Conservation (phyloP, 2,113 vertebrate genomes). For the Bambusicola thoracicus region DNA sequence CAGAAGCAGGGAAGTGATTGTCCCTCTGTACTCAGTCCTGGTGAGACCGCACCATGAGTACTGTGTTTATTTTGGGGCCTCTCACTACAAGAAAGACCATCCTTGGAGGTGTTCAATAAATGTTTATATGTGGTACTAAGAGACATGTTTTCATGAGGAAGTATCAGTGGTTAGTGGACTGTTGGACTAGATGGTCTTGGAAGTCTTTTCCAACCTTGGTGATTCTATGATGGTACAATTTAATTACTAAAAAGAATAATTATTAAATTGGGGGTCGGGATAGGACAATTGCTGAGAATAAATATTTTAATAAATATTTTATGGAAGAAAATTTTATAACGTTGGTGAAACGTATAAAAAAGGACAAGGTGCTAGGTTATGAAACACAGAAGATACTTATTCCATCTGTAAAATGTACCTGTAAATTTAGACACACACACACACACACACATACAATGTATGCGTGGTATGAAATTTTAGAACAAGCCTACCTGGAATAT, state of each 20-base stretch:
- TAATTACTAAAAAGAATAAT: not conserved
- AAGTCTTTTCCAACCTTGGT: no score
- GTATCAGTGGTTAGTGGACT: no score
- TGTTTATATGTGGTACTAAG: no score
- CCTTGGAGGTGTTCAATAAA: no score
- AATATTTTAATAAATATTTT: not conserved
- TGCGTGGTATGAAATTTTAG: not conserved
- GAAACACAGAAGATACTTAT: not conserved
- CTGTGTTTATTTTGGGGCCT: no score
- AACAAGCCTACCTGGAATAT: not conserved
- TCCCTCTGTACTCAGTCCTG: no score
- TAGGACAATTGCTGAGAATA: not conserved
- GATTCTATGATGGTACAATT: not conserved
- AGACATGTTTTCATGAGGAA: no score
- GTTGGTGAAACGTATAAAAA: not conserved
- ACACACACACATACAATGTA: not conserved
- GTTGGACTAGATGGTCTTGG: no score
- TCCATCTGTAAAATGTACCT: not conserved
- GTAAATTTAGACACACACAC: not conserved
- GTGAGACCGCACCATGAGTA: no score
- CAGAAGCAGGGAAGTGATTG: no score
- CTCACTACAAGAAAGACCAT: no score
- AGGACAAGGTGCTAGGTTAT: not conserved
- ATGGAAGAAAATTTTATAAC: not conserved
- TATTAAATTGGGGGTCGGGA: not conserved